Base-by-base conservation (phyloP, 2,113 vertebrate species). In the Halichoerus grypus region DNA sequence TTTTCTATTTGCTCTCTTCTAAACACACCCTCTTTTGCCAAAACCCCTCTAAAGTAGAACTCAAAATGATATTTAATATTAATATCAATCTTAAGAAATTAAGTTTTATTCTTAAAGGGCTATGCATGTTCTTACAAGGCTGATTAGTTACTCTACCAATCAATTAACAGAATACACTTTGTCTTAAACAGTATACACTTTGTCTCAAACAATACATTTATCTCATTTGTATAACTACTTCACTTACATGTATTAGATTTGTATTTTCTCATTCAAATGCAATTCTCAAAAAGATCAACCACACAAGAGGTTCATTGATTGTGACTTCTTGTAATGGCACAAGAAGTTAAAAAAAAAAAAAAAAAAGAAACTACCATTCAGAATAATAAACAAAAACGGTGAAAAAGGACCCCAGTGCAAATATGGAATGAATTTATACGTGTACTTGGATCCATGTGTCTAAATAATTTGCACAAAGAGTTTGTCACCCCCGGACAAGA, bases 21-120 rank as follows among this genome's bases (percentile, higher is more conserved):
- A 92, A 85, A 71, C 7, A 83, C 16, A 72, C 1, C 14, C 5
- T 61, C 7, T 33, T 84, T 92, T 53, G 84, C 49, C 36, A 63
- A 88, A 87, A 91, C 21, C 28, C 49, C 22, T 65, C 36, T 46
- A 86, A 86, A 49, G 2, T 81, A 22, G 5, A 79, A 85, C 22
- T 59, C 9, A 5, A 87, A 86, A 71, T 77, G 2, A 69, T 71
- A 59, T 76, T 31, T 65, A 69, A 59, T 55, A 91, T 72, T 63
- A 61, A 93, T 13, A 94, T 80, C 79, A 86, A 83, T 39, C 63
- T 90, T 76, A 42, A 85, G 33, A 88, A 92, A 92, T 81, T 26
- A 86, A 82, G 24, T n/a, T 72, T 83, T 83, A 83, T 53, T 88
- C 74, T 69, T 55, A 87, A 91, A 83, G 6, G 4, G 24, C n/a